These are phyloP conservation scores for Esox masquinongy DNA, from an alignment of 2,797 vertebrate genomes.

Conservation along the genomic window DNA sequence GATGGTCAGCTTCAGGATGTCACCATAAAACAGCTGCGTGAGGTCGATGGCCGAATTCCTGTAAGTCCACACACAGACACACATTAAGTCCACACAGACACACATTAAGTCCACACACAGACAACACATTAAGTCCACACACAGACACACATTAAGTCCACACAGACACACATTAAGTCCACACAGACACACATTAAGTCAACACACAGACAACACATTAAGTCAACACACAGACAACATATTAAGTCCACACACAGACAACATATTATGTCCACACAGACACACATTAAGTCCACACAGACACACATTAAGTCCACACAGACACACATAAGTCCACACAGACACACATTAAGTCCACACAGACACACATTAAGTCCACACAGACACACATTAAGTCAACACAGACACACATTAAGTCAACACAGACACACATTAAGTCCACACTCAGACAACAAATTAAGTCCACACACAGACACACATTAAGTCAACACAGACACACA, in stretches of 20 bases:
- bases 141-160: no score
- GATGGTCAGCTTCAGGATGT: constrained; percentile 60
- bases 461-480: background rate
- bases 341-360: no score
- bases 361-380: background rate
- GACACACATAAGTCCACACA: background rate
- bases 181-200: no score
- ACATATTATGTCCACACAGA: background rate
- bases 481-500: background rate
- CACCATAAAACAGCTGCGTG: constrained; percentile 47
- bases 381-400: no score
- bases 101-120: background rate
- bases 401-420: no score
- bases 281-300: no score
- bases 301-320: no score
- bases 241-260: background rate
- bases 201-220: background rate
- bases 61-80: background rate
- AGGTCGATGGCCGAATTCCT: constrained; percentile 25
- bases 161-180: no score
- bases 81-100: constrained; percentile 6
- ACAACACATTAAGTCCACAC: background rate
- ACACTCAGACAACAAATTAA: no score
- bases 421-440: no score
- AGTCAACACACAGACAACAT: background rate